These are phyloP conservation scores for Apamea epomidion DNA, from an alignment of 2,888 invertebrate species.

Conservation along the genomic window DNA sequence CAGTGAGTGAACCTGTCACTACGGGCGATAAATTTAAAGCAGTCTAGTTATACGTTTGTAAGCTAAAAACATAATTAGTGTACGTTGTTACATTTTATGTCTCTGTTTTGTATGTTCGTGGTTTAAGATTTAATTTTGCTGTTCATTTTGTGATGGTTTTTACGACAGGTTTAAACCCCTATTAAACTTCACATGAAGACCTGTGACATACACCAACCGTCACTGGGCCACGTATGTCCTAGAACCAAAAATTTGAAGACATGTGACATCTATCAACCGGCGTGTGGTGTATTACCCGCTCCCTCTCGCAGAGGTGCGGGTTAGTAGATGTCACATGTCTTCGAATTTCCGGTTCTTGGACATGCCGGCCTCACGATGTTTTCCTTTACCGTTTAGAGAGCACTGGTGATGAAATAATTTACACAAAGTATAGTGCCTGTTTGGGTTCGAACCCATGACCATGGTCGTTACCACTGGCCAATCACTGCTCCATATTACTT, in stretches of 20 bases:
- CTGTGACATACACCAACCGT: no score
- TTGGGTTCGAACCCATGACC: not conserved
- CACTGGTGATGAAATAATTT: not conserved
- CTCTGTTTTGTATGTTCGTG: conserved; percentile 7
- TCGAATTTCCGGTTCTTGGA: no score
- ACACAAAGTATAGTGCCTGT: not conserved
- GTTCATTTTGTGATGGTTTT: not conserved
- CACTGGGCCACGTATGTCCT: no score
- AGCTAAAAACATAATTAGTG: conserved; percentile 57
- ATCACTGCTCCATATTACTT: not conserved
- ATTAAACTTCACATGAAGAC: not conserved
- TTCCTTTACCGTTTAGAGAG: not conserved
- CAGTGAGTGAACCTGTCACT: conserved; percentile 45
- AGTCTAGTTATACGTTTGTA: conserved; percentile 45
- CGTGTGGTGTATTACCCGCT: no score
- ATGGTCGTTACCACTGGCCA: not conserved
- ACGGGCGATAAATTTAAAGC: conserved; percentile 54
- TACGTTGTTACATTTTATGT: conserved; percentile 45
- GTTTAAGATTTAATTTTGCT: not conserved
- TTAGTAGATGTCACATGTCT: no score
- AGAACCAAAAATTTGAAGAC: not conserved
- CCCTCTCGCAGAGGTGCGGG: not conserved
- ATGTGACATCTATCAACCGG: not conserved
- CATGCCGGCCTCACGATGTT: no score
- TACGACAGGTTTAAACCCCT: not conserved